Evolutionary conservation across 2,888 invertebrate genomes (phyloP), one percentile per base, ranked within the genome.

Genomic region (Lapara coniferarum): DNA sequence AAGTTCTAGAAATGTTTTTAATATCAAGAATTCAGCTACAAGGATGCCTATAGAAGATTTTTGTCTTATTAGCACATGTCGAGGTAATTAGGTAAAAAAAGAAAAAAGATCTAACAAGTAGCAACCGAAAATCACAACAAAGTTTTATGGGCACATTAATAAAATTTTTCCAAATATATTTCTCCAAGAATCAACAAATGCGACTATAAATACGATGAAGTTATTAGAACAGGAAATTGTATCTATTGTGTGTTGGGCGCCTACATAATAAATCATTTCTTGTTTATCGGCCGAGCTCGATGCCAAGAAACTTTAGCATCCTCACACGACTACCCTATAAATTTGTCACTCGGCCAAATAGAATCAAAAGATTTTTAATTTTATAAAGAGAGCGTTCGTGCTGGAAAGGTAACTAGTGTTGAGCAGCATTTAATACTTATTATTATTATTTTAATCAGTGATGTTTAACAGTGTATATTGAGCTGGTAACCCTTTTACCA

Each of bases 331-430:
- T 75, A 78, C 76, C 75, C 73, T 74, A 74, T 76, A 72, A 69
- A 78, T 84, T 82, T 86, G 83, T 85, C 83, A 83, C 75, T 72
- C 71, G 76, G 84, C 84, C 83, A 84, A 84, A 81, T 74, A 37
- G 52, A 68, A 68, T 52, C 52, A 51, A 59, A 68, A 59, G 52
- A 53, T 69, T 66, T 69, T 66, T 66, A 69, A 66, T 57, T 63
- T 49, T 49, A 19, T 63, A 19, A 30, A 57, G n/a, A 57, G 49
- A 63, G 12, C 63, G 49, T 49, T 46, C 49, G 49, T 8, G 46
- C 63, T 63, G 63, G 49, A 63, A 49, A 10, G 13, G 49, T 25
- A 46, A 49, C 74, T 73, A 66, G 69, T 74, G 5, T 8, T 4
- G 37, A 3, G 7, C 37, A 7, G 8, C 37, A 37, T 37, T 37